A percentile compares a stretch with the other conserved stretches of the same genome.
These are phyloP conservation scores for Nymphicus hollandicus DNA, from an alignment of 2,113 vertebrate genomes.

Conservation along the genomic window DNA sequence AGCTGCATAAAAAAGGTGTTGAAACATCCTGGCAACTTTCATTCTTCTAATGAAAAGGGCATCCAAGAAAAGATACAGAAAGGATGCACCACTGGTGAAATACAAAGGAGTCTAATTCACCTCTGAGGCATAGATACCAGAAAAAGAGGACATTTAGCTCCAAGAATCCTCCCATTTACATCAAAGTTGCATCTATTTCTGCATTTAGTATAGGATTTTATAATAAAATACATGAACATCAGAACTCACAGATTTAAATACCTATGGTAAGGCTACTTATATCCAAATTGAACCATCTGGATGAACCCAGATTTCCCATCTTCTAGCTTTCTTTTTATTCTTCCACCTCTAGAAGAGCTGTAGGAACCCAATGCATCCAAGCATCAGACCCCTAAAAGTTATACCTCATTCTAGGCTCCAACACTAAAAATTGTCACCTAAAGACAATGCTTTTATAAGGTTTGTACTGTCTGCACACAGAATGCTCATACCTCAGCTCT, in stretches of 20 bases:
- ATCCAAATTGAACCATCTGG: neutral
- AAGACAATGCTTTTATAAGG: fast-evolving
- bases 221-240: neutral
- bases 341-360: neutral
- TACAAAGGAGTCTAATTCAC: neutral
- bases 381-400: neutral
- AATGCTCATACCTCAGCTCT: neutral
- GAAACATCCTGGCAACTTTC: neutral
- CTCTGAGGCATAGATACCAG: neutral
- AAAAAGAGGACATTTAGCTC: neutral
- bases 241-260: neutral
- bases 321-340: neutral
- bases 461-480: neutral
- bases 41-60: neutral
- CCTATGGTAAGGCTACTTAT: neutral
- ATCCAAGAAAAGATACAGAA: neutral
- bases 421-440: neutral
- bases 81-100: neutral
- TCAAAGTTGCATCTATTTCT: neutral
- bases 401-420: neutral
- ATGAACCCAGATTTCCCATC: neutral
- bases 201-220: neutral
- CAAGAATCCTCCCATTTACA: neutral
- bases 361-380: neutral
- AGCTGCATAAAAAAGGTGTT: neutral